Evolutionary conservation across 2,797 vertebrate species (phyloP), one percentile per base, ranked within the genome.

Genomic region (Tapera naevia): DNA sequence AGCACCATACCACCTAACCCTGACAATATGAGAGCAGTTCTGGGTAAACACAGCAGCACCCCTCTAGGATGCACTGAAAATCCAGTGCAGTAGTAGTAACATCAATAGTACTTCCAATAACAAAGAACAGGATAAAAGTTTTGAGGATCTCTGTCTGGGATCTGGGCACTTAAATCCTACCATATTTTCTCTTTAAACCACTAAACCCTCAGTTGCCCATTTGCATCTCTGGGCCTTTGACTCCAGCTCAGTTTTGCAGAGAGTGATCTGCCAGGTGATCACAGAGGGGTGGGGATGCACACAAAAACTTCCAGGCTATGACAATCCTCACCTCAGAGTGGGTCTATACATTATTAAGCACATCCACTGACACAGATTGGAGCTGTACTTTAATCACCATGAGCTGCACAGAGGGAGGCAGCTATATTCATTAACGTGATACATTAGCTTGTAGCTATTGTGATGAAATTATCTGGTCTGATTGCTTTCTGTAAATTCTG

Each of bases 161-260:
- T 85, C 70, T 75, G 39, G 18, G 32, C 16, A 64, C 25, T 23
- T 61, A 32, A 57, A 70, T 79, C 46, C 58, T 54, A 23, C 22
- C 15, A 4, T 32, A 54, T 28, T 84, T 90, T 45, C 28, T 78
- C 54, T 53, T 53, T 60, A 70, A 60, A 17, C 5, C 76, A 24
- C n/a, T 48, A 56, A 84, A 69, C 16, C 28, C 17, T 87, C 32
- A 70, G 32, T 27, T 73, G 35, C 22, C 57, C 12, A 32, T 71
- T 67, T 88, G 25, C 32, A 19, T 13, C 7, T 73, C 65, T 28
- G 25, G 32, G 18, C 5, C 41, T 85, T 25, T 27, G 43, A 41
- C 25, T 76, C 56, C 41, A 76, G 0, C 10, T 25, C 5, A 58
- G 12, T 14, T 7, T 0, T 0, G 14, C 35, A 37, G 5, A 14